phyloP scores from a whole-genome alignment of 2,113 vertebrate genomes.

The Philantomba maxwellii region DNA sequence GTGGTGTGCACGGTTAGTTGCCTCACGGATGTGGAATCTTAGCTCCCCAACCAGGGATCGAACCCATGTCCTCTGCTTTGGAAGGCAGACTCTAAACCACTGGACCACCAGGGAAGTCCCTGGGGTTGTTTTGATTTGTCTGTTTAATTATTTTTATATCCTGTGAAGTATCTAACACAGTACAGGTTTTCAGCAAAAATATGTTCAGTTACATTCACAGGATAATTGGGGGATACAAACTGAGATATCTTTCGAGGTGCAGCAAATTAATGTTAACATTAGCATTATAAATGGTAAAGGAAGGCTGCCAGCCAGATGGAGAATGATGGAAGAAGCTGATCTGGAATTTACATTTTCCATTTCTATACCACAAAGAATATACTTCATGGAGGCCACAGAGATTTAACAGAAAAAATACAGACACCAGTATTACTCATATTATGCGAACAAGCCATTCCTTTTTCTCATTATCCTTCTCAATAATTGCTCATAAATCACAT shows the following conservation, averaged over 20 bases:
- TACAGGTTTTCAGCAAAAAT: neutral
- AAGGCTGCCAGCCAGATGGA: neutral
- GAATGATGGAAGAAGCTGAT: neutral
- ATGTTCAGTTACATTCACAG: neutral
- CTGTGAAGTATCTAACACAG: neutral
- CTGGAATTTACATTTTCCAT: neutral
- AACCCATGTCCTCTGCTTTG: neutral
- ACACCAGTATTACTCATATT: neutral
- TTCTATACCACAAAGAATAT: neutral
- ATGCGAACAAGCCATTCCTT: neutral
- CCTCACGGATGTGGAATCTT: neutral
- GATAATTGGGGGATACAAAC: neutral
- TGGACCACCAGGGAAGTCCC: neutral
- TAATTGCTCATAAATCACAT: neutral
- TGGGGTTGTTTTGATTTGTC: neutral
- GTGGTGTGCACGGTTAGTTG: accelerated
- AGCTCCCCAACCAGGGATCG: neutral
- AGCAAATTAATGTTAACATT: neutral
- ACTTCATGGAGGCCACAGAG: neutral
- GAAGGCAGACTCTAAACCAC: neutral
- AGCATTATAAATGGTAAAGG: neutral
- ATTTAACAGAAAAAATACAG: neutral
- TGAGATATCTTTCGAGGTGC: neutral
- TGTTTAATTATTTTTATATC: conserved; percentile 27
- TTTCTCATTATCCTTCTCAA: neutral